These are phyloP conservation scores for Gymnothorax javanicus DNA, from an alignment of 2,797 vertebrate species.

Conservation along the genomic window DNA sequence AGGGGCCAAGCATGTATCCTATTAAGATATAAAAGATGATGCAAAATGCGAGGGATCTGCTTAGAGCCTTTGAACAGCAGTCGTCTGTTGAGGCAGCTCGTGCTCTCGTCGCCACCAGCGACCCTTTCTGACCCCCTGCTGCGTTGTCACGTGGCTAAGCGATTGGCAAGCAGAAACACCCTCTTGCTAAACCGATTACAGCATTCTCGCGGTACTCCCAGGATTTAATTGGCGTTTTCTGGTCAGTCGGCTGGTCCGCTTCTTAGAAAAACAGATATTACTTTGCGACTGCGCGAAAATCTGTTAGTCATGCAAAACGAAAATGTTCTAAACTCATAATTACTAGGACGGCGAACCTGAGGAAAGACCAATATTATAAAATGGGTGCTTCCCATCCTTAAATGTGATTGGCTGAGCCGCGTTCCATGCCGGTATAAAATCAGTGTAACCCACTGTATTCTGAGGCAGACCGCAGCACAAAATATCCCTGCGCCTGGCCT, in stretches of 20 bases:
- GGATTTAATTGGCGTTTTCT: neutral
- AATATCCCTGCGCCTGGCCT: too few relatives aligned
- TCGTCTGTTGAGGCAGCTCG: neutral
- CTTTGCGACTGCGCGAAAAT: constrained; percentile 2
- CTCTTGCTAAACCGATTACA: constrained; percentile 9
- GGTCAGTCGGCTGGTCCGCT: neutral
- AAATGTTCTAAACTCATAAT: neutral
- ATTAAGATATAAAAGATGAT: neutral
- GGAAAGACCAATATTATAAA: neutral
- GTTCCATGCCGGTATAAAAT: too few relatives aligned
- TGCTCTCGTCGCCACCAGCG: neutral
- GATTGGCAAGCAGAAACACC: neutral
- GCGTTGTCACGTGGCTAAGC: neutral
- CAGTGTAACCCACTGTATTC: too few relatives aligned
- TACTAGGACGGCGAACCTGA: neutral
- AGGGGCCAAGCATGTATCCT: neutral
- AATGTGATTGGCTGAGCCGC: too few relatives aligned
- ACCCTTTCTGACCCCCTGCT: constrained; percentile 12
- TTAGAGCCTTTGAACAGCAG: neutral
- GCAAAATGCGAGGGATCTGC: neutral
- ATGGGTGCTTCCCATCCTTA: too few relatives aligned
- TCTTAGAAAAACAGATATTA: neutral
- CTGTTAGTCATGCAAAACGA: neutral
- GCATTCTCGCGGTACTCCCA: too few relatives aligned
- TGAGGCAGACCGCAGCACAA: too few relatives aligned